These are phyloP conservation scores for Microctenopoma steveboyesi DNA, from an alignment of 2,797 vertebrate genomes.

Conservation along the genomic window DNA sequence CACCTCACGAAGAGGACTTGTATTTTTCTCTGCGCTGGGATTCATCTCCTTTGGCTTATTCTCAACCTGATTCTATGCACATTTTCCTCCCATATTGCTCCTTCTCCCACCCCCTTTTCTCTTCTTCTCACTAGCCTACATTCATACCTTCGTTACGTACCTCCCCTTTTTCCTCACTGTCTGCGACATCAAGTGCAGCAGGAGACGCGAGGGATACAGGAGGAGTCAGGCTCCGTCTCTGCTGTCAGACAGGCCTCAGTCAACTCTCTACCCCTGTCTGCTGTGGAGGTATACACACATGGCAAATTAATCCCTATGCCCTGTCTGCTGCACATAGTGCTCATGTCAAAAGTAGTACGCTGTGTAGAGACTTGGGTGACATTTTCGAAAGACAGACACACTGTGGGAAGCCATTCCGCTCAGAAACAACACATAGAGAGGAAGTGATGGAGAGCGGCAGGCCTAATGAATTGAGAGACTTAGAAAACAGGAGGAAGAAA, in stretches of 20 bases:
- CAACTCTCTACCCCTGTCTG: conserved; percentile 79
- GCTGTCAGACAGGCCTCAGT: conserved; percentile 79
- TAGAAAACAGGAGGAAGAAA: conserved; percentile 58
- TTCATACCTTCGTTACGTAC: conserved; percentile 29
- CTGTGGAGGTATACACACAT: conserved; percentile 71
- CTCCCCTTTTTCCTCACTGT: conserved; percentile 30
- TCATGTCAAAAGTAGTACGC: conserved; percentile 72
- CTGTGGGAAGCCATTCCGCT: conserved; percentile 69
- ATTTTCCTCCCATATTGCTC: conserved; percentile 16
- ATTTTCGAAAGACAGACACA: conserved; percentile 72
- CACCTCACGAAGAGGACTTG: conserved; percentile 38
- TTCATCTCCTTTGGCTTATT: conserved; percentile 57
- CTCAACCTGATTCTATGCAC: conserved; percentile 34
- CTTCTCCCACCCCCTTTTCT: conserved; percentile 14
- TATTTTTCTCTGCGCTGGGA: conserved; percentile 34
- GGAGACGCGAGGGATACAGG: conserved; percentile 60
- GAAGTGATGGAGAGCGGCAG: conserved; percentile 48
- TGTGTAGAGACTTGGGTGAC: conserved; percentile 62
- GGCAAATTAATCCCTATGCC: conserved; percentile 80
- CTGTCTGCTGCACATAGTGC: conserved; percentile 72
- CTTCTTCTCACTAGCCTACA: conserved; percentile 35
- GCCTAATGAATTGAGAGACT: conserved; percentile 69
- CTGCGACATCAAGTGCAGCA: conserved; percentile 68
- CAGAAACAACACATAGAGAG: conserved; percentile 56
- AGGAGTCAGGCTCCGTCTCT: conserved; percentile 54